phyloP scores from a whole-genome alignment of 1,140 invertebrate species.

The Acromyrmex charruanus region DNA sequence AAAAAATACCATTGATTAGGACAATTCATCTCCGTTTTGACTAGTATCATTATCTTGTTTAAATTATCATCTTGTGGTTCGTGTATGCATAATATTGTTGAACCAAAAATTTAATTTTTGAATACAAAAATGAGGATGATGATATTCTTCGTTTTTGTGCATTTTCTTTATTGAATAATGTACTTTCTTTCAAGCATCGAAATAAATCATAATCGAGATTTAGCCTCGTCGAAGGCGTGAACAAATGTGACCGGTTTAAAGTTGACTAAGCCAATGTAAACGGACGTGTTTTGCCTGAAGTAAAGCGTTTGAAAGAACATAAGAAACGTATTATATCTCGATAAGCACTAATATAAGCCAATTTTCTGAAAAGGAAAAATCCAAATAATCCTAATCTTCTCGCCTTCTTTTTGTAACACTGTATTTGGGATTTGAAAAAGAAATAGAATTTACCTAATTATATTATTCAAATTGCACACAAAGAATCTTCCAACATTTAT shows the following conservation, averaged over 20 bases:
- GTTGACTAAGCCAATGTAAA: conserved; percentile 1
- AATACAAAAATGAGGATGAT: not conserved
- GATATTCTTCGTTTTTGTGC: not conserved
- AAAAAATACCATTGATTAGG: not conserved
- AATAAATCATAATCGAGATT: not conserved
- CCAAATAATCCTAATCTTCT: conserved; percentile 1
- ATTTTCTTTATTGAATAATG: not conserved
- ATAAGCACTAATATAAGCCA: not conserved
- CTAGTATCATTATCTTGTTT: not conserved
- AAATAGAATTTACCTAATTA: not conserved
- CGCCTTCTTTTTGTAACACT: not conserved
- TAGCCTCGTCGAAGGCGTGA: not conserved
- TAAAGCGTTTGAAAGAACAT: conserved; percentile 25
- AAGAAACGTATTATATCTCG: not conserved
- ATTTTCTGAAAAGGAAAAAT: not conserved
- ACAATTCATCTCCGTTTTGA: not conserved
- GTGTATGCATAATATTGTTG: not conserved
- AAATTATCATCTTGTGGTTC: not conserved
- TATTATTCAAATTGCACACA: not conserved
- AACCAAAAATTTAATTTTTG: not conserved
- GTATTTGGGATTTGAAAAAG: not conserved
- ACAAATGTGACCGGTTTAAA: not conserved
- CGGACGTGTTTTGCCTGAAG: not conserved
- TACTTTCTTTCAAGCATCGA: not conserved
- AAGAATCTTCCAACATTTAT: not conserved